phyloP scores from a whole-genome alignment of 2,888 invertebrate genomes.

The Drosophila flavopinicola region DNA sequence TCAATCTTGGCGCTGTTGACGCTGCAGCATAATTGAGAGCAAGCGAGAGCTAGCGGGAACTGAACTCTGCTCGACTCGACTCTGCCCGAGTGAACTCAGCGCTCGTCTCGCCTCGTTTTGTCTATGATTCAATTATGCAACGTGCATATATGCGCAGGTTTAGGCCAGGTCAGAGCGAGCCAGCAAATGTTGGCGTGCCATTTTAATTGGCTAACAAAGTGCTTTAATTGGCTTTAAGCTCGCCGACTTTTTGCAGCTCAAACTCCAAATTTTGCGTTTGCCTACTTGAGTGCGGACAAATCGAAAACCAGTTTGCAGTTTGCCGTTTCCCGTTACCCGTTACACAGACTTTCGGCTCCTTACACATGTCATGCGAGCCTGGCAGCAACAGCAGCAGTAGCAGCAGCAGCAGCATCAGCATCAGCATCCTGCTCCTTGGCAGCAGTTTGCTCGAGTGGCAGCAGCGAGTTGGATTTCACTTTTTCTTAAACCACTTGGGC shows the following conservation, averaged over 20 bases:
- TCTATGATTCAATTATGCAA: conserved; percentile 73
- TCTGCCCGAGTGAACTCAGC: neutral
- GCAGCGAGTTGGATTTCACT: conserved; percentile 17
- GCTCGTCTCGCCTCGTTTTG: conserved; percentile 30
- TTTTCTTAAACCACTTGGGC: conserved; percentile 43
- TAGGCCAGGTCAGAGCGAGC: conserved; percentile 30
- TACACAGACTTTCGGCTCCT: conserved; percentile 6
- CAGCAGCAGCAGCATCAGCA: too few species aligned
- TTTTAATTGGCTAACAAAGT: conserved; percentile 74
- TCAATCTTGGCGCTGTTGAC: conserved; percentile 71
- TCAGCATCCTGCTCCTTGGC: too few species aligned
- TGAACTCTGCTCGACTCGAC: conserved; percentile 4
- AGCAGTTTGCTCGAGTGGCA: conserved; percentile 33
- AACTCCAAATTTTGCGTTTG: conserved; percentile 19
- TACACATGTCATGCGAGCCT: conserved; percentile 42
- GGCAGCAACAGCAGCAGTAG: conserved; percentile 9
- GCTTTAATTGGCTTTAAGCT: conserved; percentile 71
- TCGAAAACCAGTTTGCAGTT: conserved; percentile 6
- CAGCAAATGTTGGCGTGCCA: conserved; percentile 40
- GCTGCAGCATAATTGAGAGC: conserved; percentile 73
- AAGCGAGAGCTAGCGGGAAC: conserved; percentile 26
- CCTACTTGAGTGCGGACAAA: conserved; percentile 20
- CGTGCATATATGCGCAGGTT: conserved; percentile 44
- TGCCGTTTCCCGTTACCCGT: neutral
- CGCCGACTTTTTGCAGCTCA: conserved; percentile 14